Base-by-base conservation (phyloP, 2,888 invertebrate species). In the Physocephala rufipes region DNA sequence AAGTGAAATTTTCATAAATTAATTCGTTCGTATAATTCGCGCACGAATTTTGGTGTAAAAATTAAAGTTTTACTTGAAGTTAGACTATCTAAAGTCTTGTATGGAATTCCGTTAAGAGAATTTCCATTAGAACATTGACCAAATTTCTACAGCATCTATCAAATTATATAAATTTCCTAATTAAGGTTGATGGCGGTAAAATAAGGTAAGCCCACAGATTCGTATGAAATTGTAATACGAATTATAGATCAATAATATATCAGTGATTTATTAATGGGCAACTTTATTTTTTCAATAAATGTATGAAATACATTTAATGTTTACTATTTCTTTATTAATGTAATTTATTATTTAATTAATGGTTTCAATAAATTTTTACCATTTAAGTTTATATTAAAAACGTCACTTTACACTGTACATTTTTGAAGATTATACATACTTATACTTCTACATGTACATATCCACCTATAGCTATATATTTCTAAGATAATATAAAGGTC, bases 401-500 rank as follows among this genome's bases (percentile, higher is more conserved):
- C 30, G n/a, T 43, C 55, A 53, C 3, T 43, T 21, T 36, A 58
- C 45, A 59, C 28, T 67, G 49, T 68, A 68, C 30, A 49, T 49
- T 59, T 19, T 28, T 45, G 47, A 51, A 62, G 13, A 24, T 58
- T 45, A 64, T 62, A 62, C 36, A n/a, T 36, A 45, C 47, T 49
- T 24, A 16, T 67, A 73, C 59, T 26, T 55, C 65, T 21, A 71
- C 24, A 21, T 61, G 9, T 58, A 62, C 69, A 75, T 73, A 28
- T 66, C 65, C 47, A 67, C 1, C 21, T 24, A 70, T 55, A 59
- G 49, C 68, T 65, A 9, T 62, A 30, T 13, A 30, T 67, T 73
- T 79, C 73, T 67, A 73, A 78, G 70, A 79, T 76, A 76, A 81
- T 75, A 80, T 63, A 53, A 36, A 36, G 9, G 9, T 9, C 9